A percentile compares a stretch with the other conserved stretches of the same genome.
These are phyloP conservation scores for Drosophila carrolli DNA, from an alignment of 1,140 invertebrate species.

Conservation along the genomic window DNA sequence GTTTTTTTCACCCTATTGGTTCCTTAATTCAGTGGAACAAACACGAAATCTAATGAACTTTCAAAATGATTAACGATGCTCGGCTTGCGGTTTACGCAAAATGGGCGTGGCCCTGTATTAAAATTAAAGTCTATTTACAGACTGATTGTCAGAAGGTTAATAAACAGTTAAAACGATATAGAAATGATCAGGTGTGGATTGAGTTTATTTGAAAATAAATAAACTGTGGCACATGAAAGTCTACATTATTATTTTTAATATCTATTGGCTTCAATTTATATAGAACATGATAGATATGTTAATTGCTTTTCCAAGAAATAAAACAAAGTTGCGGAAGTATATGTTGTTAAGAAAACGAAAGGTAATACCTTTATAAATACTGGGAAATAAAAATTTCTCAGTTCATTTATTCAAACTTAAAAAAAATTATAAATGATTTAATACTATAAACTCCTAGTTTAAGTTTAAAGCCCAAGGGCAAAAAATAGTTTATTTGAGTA, in stretches of 20 bases:
- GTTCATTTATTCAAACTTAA: background rate
- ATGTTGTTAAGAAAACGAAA: background rate
- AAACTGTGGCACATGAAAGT: background rate
- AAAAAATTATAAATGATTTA: background rate
- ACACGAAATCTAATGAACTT: conserved; percentile 67
- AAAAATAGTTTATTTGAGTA: conserved; percentile 30
- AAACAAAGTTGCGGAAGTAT: background rate
- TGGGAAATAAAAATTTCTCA: background rate
- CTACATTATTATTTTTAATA: background rate
- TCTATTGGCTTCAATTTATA: too few relatives aligned
- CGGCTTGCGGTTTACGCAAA: conserved; percentile 32
- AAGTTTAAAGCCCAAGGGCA: conserved; percentile 17
- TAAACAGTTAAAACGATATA: conserved; percentile 20
- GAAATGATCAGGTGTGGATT: conserved; percentile 17
- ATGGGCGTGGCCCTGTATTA: conserved; percentile 30
- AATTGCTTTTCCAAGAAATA: background rate
- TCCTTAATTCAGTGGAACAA: conserved; percentile 42
- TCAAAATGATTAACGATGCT: conserved; percentile 55
- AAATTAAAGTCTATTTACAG: conserved; percentile 34
- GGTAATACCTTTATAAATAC: background rate
- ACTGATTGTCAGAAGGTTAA: conserved; percentile 17
- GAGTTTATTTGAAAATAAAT: background rate
- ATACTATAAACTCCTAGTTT: background rate
- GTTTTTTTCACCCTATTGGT: conserved; percentile 26
- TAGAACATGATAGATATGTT: background rate